phyloP scores from a whole-genome alignment of 2,797 vertebrate genomes.

The Aldrovandia affinis region DNA sequence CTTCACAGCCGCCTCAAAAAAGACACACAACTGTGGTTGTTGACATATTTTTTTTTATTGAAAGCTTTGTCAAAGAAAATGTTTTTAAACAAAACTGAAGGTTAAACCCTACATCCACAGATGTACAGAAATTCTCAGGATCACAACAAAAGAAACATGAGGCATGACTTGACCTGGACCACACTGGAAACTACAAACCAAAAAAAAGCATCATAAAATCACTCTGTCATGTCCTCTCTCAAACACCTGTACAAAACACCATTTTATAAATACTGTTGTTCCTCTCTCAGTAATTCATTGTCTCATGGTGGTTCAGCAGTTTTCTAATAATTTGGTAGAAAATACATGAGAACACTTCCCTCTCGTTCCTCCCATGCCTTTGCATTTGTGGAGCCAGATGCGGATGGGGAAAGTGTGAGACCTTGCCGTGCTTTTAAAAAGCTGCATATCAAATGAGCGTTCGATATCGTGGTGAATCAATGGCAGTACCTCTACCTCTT shows the following conservation, averaged over 20 bases:
- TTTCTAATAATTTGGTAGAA: slow-evolving; percentile 50
- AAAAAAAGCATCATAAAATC: slow-evolving; percentile 56
- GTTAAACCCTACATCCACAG: slow-evolving; percentile 95
- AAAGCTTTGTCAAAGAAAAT: slow-evolving; percentile 96
- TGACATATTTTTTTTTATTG: slow-evolving; percentile 86
- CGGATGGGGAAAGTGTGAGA: slow-evolving; percentile 43
- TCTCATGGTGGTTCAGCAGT: slow-evolving; percentile 46
- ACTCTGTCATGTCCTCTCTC: slow-evolving; percentile 65
- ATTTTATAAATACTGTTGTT: slow-evolving; percentile 65
- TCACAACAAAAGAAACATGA: slow-evolving; percentile 64
- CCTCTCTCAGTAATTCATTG: slow-evolving; percentile 42
- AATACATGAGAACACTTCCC: slow-evolving; percentile 49
- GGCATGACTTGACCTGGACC: slow-evolving; percentile 63
- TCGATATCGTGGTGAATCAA: slow-evolving; percentile 61
- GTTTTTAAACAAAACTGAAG: slow-evolving; percentile 83
- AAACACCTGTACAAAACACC: slow-evolving; percentile 32
- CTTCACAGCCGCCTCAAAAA: background rate
- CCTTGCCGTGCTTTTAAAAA: slow-evolving; percentile 51
- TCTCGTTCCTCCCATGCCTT: slow-evolving; percentile 36
- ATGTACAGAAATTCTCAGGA: slow-evolving; percentile 87
- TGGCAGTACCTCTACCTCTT: too few relatives aligned
- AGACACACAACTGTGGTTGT: slow-evolving; percentile 52
- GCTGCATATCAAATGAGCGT: background rate
- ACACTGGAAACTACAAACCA: slow-evolving; percentile 53
- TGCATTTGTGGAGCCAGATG: slow-evolving; percentile 56